Conservation (phyloP, 2,888 invertebrate genomes). For the Hirtodrosophila cameraria region DNA sequence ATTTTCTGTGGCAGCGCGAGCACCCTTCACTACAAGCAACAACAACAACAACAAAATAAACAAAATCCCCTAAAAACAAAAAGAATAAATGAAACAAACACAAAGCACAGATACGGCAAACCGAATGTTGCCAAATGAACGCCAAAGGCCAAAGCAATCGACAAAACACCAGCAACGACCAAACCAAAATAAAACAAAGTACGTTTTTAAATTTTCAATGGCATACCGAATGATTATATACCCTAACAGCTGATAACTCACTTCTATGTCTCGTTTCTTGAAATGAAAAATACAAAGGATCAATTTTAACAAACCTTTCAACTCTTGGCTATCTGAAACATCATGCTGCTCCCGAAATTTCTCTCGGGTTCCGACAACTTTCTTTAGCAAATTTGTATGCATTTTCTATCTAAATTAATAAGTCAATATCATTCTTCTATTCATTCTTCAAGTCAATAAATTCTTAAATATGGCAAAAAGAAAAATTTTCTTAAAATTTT, state of each 20-base stretch:
- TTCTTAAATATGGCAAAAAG: no score
- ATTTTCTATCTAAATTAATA: no score
- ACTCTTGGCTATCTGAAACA: no score
- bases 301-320: no score
- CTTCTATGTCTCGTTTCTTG: no score
- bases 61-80: constrained; percentile 15
- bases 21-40: constrained; percentile 17
- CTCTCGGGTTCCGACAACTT: no score
- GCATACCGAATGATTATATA: constrained; percentile 8
- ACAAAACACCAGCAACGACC: constrained; percentile 52
- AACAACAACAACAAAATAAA: neutral
- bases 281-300: no score
- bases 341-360: no score
- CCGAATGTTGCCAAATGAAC: constrained; percentile 74
- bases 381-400: no score
- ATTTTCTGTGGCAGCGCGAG: constrained; percentile 53
- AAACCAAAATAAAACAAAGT: constrained; percentile 32
- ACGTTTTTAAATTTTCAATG: neutral
- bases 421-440: no score
- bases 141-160: constrained; percentile 79
- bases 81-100: constrained; percentile 32
- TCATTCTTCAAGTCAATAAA: no score
- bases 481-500: no score
- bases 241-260: constrained; percentile 14
- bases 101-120: constrained; percentile 51